phyloP scores from a whole-genome alignment of 2,888 invertebrate genomes.

The Phengaris alcon region DNA sequence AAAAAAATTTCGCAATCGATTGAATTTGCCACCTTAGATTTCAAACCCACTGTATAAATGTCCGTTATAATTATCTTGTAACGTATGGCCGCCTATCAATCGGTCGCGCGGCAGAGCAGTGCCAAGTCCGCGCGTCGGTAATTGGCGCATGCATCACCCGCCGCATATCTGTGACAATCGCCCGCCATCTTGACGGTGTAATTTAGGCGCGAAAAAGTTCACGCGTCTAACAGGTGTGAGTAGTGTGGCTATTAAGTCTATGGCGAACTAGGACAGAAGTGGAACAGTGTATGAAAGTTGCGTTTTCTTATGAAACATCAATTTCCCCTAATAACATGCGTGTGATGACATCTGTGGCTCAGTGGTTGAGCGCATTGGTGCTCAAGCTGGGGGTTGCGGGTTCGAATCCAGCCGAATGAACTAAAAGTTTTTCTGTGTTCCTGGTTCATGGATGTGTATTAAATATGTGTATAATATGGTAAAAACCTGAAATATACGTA shows the following conservation, averaged over 20 bases:
- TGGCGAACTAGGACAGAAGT: neutral
- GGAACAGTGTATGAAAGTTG: no score
- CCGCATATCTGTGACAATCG: constrained; percentile 34
- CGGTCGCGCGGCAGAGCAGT: neutral
- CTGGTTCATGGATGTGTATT: no score
- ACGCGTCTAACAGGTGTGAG: constrained; percentile 36
- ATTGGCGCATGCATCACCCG: constrained; percentile 24
- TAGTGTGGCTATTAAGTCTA: neutral
- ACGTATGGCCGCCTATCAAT: neutral
- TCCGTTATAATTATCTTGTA: neutral
- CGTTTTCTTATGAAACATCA: no score
- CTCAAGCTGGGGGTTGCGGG: no score
- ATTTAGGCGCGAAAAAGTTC: constrained; percentile 30
- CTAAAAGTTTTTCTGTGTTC: no score
- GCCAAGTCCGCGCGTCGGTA: constrained; percentile 9
- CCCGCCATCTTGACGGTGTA: constrained; percentile 32
- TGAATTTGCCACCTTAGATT: neutral
- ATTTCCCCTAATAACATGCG: no score
- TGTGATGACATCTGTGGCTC: no score
- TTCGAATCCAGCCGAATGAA: no score
- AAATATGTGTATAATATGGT: no score
- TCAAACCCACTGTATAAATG: neutral
- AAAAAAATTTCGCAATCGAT: no score
- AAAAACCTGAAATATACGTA: no score
- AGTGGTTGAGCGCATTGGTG: no score